phyloP scores from a whole-genome alignment of 2,113 vertebrate genomes.

The Felis chaus region DNA sequence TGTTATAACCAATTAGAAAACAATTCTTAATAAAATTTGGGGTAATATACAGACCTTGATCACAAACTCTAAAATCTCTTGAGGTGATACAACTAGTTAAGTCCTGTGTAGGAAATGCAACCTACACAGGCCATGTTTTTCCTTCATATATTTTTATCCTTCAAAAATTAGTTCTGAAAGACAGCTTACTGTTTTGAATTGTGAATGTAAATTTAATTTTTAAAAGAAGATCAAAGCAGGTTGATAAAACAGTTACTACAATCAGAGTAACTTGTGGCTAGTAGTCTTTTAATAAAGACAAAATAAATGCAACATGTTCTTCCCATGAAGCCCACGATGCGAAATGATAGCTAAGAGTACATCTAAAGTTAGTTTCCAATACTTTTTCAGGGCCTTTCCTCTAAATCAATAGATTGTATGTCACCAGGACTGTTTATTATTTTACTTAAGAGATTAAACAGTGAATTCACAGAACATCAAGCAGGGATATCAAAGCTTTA shows the following conservation, averaged over 20 bases:
- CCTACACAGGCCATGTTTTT: slow-evolving; percentile 70
- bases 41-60: slow-evolving; percentile 77
- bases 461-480: slow-evolving; percentile 50
- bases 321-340: slow-evolving; percentile 70
- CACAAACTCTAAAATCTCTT: slow-evolving; percentile 74
- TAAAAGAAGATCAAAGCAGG: slow-evolving; percentile 59
- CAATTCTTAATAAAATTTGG: slow-evolving; percentile 79
- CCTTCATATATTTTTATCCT: slow-evolving; percentile 83
- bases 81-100: slow-evolving; percentile 73
- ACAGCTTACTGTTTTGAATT: slow-evolving; percentile 68
- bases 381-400: slow-evolving; percentile 52
- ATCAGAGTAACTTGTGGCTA: slow-evolving; percentile 65
- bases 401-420: slow-evolving; percentile 60
- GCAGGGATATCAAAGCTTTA: slow-evolving; percentile 68
- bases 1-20: slow-evolving; percentile 86
- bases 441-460: slow-evolving; percentile 69
- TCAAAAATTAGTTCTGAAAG: slow-evolving; percentile 80
- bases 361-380: slow-evolving; percentile 50
- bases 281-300: slow-evolving; percentile 76
- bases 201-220: slow-evolving; percentile 66
- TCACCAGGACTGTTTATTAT: slow-evolving; percentile 50
- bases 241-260: slow-evolving; percentile 56
- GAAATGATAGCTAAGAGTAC: slow-evolving; percentile 44
- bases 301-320: slow-evolving; percentile 75
- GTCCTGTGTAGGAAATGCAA: slow-evolving; percentile 51